A percentile compares a stretch with the other conserved stretches of the same genome.
These are phyloP conservation scores for Himalopsyche japonica DNA, from an alignment of 2,888 invertebrate species.

Conservation along the genomic window DNA sequence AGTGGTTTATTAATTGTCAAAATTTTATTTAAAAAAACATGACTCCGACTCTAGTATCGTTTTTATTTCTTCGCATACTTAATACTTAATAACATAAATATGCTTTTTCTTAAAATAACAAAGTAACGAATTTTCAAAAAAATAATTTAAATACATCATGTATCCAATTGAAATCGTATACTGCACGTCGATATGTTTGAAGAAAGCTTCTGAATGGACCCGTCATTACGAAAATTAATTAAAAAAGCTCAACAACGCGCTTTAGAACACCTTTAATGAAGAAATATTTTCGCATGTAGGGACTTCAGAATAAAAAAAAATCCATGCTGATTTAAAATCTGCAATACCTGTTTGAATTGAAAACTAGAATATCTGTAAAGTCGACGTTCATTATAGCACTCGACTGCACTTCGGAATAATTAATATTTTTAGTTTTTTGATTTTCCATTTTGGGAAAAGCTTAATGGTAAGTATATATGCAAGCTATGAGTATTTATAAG, in stretches of 20 bases:
- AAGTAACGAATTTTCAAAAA: too few species aligned
- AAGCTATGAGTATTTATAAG: not conserved
- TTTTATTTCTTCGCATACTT: too few species aligned
- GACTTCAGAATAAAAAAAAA: not conserved
- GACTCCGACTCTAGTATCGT: too few species aligned
- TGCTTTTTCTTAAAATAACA: too few species aligned
- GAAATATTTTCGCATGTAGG: not conserved
- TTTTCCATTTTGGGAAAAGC: not conserved
- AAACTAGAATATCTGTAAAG: conserved; percentile 18
- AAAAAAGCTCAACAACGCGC: not conserved
- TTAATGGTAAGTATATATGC: too few species aligned
- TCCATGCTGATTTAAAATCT: conserved; percentile 14
- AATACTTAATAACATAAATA: too few species aligned
- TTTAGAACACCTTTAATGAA: not conserved
- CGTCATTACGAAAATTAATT: not conserved
- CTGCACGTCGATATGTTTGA: too few species aligned
- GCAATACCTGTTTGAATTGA: conserved; percentile 32
- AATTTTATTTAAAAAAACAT: too few species aligned
- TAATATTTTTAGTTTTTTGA: conserved; percentile 32
- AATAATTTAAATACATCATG: too few species aligned
- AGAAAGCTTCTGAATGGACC: too few species aligned
- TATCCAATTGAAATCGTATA: too few species aligned
- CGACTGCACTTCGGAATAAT: conserved; percentile 37
- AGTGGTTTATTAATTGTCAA: too few species aligned
- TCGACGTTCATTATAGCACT: conserved; percentile 29